Conservation (phyloP, 30 jellyfish, hydroid and myxozoan genomes). For the Aurelia sp. region DNA sequence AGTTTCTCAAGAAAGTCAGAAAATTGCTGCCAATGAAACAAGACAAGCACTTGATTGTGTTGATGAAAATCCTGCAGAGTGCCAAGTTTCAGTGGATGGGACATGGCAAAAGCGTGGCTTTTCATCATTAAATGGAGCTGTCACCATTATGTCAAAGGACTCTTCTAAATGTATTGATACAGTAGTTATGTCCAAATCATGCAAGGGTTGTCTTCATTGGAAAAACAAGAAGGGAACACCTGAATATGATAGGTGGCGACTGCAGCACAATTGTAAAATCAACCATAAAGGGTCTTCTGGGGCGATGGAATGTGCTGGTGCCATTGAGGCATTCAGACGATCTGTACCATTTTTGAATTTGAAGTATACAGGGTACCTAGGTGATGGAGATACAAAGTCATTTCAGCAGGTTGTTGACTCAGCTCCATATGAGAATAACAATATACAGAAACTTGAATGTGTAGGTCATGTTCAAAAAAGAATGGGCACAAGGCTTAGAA, state of each 20-base stretch:
- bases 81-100: conserved; percentile 53
- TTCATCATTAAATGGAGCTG: conserved; percentile 52
- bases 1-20: not conserved
- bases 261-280: conserved; percentile 24
- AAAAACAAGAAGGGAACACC: conserved; percentile 4
- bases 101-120: conserved; percentile 54
- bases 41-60: not conserved
- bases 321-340: conserved; percentile 35
- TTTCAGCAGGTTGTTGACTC: not conserved
- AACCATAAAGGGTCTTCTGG: conserved; percentile 59
- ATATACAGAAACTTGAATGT: too few species aligned
- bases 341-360: conserved; percentile 23
- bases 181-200: conserved; percentile 42
- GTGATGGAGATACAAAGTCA: conserved; percentile 21
- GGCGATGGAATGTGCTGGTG: conserved; percentile 63
- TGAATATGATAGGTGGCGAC: conserved; percentile 35
- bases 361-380: conserved; percentile 26
- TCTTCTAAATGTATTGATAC: conserved; percentile 33
- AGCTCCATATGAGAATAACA: too few species aligned
- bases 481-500: too few species aligned
- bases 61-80: not conserved
- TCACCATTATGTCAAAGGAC: conserved; percentile 19
- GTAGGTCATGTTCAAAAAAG: too few species aligned
- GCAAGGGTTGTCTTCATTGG: conserved; percentile 50
- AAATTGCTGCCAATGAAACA: conserved; percentile 4